Evolutionary conservation across 2,797 vertebrate species (phyloP).

Genomic region (Naso thynnoides): DNA sequence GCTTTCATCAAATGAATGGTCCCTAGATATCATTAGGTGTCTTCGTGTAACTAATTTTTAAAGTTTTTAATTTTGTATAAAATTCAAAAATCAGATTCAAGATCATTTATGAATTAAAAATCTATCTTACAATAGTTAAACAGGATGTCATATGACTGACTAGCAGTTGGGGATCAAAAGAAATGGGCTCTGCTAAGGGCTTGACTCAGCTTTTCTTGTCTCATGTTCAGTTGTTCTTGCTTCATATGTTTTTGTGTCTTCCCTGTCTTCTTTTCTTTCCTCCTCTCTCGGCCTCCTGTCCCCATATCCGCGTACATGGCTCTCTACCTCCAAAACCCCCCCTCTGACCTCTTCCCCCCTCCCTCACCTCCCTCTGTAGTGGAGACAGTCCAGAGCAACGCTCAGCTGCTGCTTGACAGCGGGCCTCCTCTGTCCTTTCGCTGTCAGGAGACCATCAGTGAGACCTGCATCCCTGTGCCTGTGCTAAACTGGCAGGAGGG

Average conservation of each 20-base stretch:
- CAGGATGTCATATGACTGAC: background rate
- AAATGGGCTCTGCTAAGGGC: slow-evolving; percentile 57
- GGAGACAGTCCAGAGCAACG: slow-evolving; percentile 97
- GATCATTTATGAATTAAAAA: background rate
- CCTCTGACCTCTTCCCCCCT: slow-evolving; percentile 69
- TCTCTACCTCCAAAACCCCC: slow-evolving; percentile 45
- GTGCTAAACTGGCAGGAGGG: slow-evolving; percentile 93
- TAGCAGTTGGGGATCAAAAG: slow-evolving; percentile 26
- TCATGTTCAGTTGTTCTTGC: slow-evolving; percentile 79
- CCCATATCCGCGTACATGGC: slow-evolving; percentile 80
- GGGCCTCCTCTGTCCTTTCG: slow-evolving; percentile 89
- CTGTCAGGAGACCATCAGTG: slow-evolving; percentile 94
- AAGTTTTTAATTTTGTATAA: slow-evolving; percentile 11
- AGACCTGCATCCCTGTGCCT: slow-evolving; percentile 96
- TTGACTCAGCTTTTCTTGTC: slow-evolving; percentile 69
- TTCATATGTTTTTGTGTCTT: slow-evolving; percentile 82
- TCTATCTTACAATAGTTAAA: slow-evolving; percentile 10
- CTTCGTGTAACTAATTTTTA: slow-evolving; percentile 4
- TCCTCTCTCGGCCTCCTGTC: slow-evolving; percentile 64
- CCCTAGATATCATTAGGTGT: slow-evolving; percentile 11
- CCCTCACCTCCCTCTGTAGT: slow-evolving; percentile 88
- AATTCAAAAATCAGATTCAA: slow-evolving; percentile 27
- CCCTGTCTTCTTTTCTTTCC: slow-evolving; percentile 75
- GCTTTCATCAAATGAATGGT: slow-evolving; percentile 16
- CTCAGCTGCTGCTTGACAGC: slow-evolving; percentile 94